Evolutionary conservation across 2,888 invertebrate genomes (phyloP), one percentile per base, ranked within the genome.

Genomic region (Ischnus inquisitorius): DNA sequence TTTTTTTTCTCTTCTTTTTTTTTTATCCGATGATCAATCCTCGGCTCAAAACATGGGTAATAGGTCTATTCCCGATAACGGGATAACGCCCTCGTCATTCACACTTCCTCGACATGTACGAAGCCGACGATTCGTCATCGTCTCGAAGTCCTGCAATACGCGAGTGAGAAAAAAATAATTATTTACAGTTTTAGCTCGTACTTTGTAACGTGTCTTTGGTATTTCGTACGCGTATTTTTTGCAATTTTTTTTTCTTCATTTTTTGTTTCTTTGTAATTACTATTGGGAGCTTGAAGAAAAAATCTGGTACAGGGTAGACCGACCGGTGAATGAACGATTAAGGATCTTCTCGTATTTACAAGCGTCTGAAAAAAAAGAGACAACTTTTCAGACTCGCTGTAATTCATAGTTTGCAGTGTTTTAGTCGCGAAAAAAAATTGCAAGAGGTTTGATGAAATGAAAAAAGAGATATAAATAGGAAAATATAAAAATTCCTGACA

Each of bases 11-110:
- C 19, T 19, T 51, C 6, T 54, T 22, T 54, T 48, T 48, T n/a
- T n/a, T 22, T 75, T 57, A 83, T 83, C 79, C 79, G 22, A 34
- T 57, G 57, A 68, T 67, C 72, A 68, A 78, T 78, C 72, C 72
- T 19, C 57, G 22, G 16, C 34, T 75, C 14, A 8, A 64, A 48
- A 65, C 48, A 39, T 51, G 34, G 34, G 34, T 51, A 64, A 75
- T 75, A 22, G 64, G 34, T 16, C 64, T 41, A 65, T 54, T 54
- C 51, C n/a, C 43, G 65, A 67, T 76, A 76, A 76, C 76, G 76
- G 76, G 41, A 76, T 57, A 76, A 76, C 54, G 67, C 76, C 67
- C 76, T 54, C 76, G 54, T 41, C 75, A 65, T 14, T 62, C 12
- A 25, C 41, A 16, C 54, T 48, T 75, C 34, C 39, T 48, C 64